Percentiles rank a stretch among this genome's conserved stretches.
These are phyloP conservation scores for Barnardius zonarius DNA, from an alignment of 2,113 vertebrate species.

Conservation along the genomic window DNA sequence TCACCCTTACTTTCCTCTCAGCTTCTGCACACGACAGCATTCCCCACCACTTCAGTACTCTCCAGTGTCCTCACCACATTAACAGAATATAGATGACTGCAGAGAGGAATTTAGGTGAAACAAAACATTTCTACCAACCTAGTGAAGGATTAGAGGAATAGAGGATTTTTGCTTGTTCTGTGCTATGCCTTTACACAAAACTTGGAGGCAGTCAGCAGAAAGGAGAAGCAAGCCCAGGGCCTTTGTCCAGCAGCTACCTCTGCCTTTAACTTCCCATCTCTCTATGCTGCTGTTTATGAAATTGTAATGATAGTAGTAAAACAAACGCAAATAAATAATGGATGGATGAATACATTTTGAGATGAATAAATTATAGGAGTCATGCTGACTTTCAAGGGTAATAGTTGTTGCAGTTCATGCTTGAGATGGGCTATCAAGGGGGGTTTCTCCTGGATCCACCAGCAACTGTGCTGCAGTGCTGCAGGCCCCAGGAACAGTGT, in stretches of 20 bases:
- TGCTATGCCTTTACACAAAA: neutral
- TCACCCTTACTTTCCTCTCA: neutral
- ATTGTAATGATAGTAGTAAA: conserved; percentile 46
- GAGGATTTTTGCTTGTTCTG: neutral
- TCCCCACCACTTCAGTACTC: neutral
- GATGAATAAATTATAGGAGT: conserved; percentile 51
- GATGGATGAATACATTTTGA: conserved; percentile 27
- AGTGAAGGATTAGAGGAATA: neutral
- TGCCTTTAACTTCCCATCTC: neutral
- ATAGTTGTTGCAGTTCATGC: neutral
- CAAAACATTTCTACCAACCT: neutral
- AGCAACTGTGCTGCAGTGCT: neutral
- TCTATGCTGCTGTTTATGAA: conserved; percentile 33
- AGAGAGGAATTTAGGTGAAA: neutral
- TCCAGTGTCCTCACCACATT: neutral
- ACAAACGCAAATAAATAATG: conserved; percentile 53
- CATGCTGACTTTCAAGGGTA: conserved; percentile 19
- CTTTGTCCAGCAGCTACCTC: neutral
- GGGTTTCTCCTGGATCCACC: neutral
- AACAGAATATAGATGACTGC: neutral
- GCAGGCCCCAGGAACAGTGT: neutral
- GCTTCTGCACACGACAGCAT: neutral
- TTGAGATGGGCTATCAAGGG: neutral
- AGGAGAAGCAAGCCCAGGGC: neutral
- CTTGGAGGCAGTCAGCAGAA: neutral